A percentile compares a stretch with the other conserved stretches of the same genome.
Conservation (phyloP, 37 sponge, comb jelly and placozoan species). For the Corticium candelabrum region DNA sequence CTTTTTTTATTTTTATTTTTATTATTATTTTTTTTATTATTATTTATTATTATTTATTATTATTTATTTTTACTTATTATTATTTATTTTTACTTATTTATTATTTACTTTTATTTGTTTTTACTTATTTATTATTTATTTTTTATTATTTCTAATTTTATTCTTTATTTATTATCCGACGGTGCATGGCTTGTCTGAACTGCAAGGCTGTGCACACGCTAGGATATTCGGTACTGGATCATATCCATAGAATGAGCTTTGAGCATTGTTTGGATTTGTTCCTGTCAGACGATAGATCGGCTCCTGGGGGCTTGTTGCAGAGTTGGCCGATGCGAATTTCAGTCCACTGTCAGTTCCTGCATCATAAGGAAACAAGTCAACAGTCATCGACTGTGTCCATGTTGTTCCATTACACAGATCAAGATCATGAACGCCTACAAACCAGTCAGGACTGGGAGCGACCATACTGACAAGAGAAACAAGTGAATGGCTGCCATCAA, state of each 20-base stretch:
- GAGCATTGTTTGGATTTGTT: background rate
- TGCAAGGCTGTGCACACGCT: too few relatives aligned
- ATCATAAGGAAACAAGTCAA: background rate
- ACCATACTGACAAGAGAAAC: background rate
- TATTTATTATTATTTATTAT: too few relatives aligned
- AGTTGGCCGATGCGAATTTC: conserved; percentile 1
- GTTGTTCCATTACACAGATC: background rate
- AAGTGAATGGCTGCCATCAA: background rate
- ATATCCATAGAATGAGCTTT: background rate
- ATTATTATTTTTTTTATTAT: too few relatives aligned
- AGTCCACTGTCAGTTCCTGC: conserved; percentile 1
- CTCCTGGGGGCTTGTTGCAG: background rate
- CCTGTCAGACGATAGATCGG: background rate
- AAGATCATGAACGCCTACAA: background rate
- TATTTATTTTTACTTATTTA: too few relatives aligned
- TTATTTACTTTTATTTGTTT: too few relatives aligned
- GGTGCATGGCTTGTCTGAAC: too few relatives aligned
- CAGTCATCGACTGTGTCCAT: background rate
- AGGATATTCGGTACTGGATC: conserved; percentile 7
- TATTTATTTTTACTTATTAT: too few relatives aligned
- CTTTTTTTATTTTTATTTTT: too few relatives aligned
- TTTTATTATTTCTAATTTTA: too few relatives aligned
- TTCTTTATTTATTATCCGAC: too few relatives aligned
- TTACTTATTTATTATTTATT: too few relatives aligned
- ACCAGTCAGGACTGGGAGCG: conserved; percentile 9